These are phyloP conservation scores for Channa argus DNA, from an alignment of 2,113 vertebrate genomes.

Conservation along the genomic window DNA sequence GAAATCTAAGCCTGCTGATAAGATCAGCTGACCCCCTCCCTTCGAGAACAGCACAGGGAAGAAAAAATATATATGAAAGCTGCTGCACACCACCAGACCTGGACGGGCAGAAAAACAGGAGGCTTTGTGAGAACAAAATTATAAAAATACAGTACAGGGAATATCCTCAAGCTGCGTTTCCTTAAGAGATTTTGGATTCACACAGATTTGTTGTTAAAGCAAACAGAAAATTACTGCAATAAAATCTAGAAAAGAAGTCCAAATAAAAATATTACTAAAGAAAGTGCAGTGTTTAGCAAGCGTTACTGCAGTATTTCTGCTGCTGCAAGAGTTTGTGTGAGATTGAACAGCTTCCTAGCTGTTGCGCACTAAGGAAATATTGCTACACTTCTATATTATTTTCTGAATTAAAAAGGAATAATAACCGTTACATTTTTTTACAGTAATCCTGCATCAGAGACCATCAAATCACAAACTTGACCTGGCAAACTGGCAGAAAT, in stretches of 20 bases:
- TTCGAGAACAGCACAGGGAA: slow-evolving; percentile 22
- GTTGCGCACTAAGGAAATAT: too few relatives aligned
- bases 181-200: too few relatives aligned
- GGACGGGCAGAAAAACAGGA: slow-evolving; percentile 25
- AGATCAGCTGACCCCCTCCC: slow-evolving; percentile 58
- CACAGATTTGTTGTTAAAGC: neutral
- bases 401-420: too few relatives aligned
- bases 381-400: too few relatives aligned
- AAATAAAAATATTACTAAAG: neutral
- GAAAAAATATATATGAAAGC: slow-evolving; percentile 22
- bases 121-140: slow-evolving; percentile 31
- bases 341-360: neutral
- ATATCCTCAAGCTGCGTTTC: too few relatives aligned
- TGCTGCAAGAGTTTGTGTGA: neutral
- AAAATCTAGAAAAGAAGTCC: slow-evolving; percentile 1
- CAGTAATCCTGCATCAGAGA: neutral
- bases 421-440: neutral
- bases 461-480: neutral
- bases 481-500: neutral
- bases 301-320: neutral
- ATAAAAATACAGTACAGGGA: too few relatives aligned
- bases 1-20: slow-evolving; percentile 82
- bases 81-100: slow-evolving; percentile 14
- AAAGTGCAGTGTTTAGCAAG: neutral
- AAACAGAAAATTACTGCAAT: slow-evolving; percentile 41